phyloP scores from a whole-genome alignment of 30 jellyfish, hydroid and myxozoan species.

The Cassiopea xamachana region DNA sequence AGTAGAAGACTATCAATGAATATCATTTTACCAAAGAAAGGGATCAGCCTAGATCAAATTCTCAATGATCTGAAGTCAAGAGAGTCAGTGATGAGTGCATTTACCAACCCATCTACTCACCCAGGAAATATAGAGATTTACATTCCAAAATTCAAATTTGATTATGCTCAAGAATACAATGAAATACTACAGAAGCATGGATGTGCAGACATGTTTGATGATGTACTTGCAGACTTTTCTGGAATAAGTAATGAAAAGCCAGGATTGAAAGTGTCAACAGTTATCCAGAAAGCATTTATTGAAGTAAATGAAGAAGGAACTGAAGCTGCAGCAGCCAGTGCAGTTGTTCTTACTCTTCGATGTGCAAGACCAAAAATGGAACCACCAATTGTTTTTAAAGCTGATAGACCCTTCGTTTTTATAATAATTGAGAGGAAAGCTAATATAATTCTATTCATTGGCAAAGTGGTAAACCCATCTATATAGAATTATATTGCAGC shows the following conservation, averaged over 20 bases:
- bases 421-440: constrained; percentile 55
- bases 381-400: constrained; percentile 49
- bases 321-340: constrained; percentile 97
- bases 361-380: constrained; percentile 51
- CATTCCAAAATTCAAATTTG: constrained; percentile 84
- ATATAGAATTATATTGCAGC: neutral
- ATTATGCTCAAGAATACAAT: constrained; percentile 17
- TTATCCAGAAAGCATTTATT: constrained; percentile 88
- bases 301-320: constrained; percentile 94
- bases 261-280: constrained; percentile 74
- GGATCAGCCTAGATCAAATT: constrained; percentile 34
- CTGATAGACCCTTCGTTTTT: constrained; percentile 90
- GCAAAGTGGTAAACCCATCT: constrained; percentile 75
- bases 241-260: constrained; percentile 69
- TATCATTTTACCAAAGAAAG: constrained; percentile 77
- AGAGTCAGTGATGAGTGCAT: neutral
- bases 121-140: constrained; percentile 28
- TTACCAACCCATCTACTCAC: constrained; percentile 8
- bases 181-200: constrained; percentile 64
- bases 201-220: constrained; percentile 73
- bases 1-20: constrained; percentile 76
- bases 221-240: constrained; percentile 69
- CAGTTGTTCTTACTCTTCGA: constrained; percentile 40
- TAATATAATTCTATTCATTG: constrained; percentile 67
- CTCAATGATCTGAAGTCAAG: constrained; percentile 1